A percentile compares a stretch with the other conserved stretches of the same genome.
These are phyloP conservation scores for Pycnonotus jocosus DNA, from an alignment of 2,113 vertebrate genomes.

Conservation along the genomic window DNA sequence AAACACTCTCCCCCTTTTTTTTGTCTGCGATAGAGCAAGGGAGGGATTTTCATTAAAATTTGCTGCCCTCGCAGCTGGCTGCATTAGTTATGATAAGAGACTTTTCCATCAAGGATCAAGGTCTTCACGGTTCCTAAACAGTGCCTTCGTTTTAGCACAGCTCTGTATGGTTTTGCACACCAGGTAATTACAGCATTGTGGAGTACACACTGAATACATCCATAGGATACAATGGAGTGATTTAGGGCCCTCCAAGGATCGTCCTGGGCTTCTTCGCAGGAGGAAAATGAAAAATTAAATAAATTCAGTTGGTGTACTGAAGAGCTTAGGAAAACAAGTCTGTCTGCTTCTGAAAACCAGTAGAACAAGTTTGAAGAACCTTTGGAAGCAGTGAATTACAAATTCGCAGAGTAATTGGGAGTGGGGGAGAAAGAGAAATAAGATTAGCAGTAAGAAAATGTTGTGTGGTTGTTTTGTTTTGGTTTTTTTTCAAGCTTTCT, in stretches of 20 bases:
- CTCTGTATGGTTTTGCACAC: background rate
- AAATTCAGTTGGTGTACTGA: background rate
- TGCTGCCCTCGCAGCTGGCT: background rate
- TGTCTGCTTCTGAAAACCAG: constrained; percentile 52
- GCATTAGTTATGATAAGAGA: background rate
- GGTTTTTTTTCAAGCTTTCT: background rate
- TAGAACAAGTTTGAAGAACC: constrained; percentile 62
- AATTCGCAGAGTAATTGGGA: constrained; percentile 19
- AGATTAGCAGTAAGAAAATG: background rate
- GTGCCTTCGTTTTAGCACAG: fast-evolving
- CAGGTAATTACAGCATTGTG: background rate
- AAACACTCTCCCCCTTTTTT: background rate
- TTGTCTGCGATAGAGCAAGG: background rate
- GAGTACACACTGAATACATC: background rate
- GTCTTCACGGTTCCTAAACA: background rate
- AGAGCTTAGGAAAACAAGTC: constrained; percentile 45
- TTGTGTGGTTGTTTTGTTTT: background rate
- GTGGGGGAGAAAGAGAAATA: constrained; percentile 23
- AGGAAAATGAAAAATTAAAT: constrained; percentile 10
- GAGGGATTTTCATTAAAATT: background rate
- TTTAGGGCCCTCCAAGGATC: background rate
- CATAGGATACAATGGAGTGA: background rate
- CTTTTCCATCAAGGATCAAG: background rate
- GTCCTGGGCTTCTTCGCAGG: background rate
- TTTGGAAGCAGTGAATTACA: constrained; percentile 39